Evolutionary conservation across 2,797 vertebrate species (phyloP).

Genomic region (Myripristis jacobus): DNA sequence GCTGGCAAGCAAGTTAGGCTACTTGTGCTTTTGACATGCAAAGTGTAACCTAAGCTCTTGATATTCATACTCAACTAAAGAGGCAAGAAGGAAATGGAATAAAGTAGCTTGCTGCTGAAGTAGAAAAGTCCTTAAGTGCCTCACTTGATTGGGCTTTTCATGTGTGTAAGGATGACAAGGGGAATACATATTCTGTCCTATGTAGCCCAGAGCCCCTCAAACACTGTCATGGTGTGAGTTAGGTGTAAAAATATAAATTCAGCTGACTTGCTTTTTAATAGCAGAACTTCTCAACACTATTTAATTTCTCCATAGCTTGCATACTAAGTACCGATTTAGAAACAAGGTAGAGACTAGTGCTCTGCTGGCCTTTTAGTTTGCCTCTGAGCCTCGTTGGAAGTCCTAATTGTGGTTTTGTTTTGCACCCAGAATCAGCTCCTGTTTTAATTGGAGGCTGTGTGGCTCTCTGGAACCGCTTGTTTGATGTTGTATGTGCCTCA

Average conservation of each 20-base stretch:
- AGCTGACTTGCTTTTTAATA: not conserved
- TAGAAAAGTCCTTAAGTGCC: not conserved
- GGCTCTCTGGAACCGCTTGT: slow-evolving; percentile 11
- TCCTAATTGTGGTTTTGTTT: slow-evolving; percentile 37
- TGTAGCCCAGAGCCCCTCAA: not conserved
- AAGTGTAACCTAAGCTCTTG: not conserved
- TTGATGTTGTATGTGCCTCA: slow-evolving; percentile 20
- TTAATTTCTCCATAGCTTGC: not conserved
- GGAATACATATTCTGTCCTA: not conserved
- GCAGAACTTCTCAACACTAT: not conserved
- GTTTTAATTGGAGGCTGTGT: slow-evolving; percentile 25
- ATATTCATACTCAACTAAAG: not conserved
- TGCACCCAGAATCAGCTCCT: slow-evolving; percentile 17
- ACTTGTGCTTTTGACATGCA: slow-evolving; percentile 25
- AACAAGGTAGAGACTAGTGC: not conserved
- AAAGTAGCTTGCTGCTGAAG: slow-evolving; percentile 1
- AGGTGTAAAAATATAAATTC: slow-evolving; percentile 6
- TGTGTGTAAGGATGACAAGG: not conserved
- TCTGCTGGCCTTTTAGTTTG: not conserved
- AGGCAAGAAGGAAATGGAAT: not conserved
- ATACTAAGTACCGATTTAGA: not conserved
- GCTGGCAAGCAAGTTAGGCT: slow-evolving; percentile 1
- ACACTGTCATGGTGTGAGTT: not conserved
- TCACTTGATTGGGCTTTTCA: not conserved
- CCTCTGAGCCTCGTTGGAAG: slow-evolving; percentile 8